Percentiles rank a stretch among this genome's conserved stretches.
These are phyloP conservation scores for Rhabdomys pumilio DNA, from an alignment of 2,797 vertebrate species.

Conservation along the genomic window DNA sequence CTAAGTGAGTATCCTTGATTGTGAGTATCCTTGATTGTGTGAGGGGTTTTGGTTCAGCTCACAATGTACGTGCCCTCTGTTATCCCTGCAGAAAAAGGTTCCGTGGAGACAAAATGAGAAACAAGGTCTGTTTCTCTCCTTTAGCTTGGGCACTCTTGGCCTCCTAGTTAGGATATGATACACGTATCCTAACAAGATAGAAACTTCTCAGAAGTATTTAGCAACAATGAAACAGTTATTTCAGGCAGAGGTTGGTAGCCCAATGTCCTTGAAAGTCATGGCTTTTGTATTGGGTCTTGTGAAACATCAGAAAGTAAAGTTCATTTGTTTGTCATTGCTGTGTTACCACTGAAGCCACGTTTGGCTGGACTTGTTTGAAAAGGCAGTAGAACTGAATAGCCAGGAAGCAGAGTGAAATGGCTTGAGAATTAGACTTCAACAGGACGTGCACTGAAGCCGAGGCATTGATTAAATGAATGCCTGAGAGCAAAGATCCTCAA, in stretches of 20 bases:
- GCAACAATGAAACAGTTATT: not conserved
- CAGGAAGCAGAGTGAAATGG: not conserved
- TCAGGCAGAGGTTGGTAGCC: too few species aligned
- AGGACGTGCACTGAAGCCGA: not conserved
- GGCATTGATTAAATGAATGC: not conserved
- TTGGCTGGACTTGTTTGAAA: not conserved
- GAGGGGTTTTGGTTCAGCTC: not conserved
- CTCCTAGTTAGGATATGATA: not conserved
- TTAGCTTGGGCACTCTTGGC: not conserved
- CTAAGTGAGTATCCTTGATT: not conserved
- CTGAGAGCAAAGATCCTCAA: not conserved
- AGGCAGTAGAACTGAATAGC: not conserved
- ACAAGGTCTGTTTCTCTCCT: not conserved
- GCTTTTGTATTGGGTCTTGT: slow-evolving; percentile 21
- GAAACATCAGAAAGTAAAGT: not conserved
- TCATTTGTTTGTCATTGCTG: not conserved
- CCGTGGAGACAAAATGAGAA: not conserved
- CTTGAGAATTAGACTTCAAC: not conserved
- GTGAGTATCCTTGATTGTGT: not conserved
- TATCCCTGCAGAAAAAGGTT: not conserved
- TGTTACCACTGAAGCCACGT: not conserved
- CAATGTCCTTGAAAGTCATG: not conserved
- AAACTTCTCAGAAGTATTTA: not conserved
- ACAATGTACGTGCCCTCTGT: not conserved
- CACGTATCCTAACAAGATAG: not conserved